These are phyloP conservation scores for Acropora yongei DNA, from an alignment of 64 coral and sea anemone species.

Conservation along the genomic window DNA sequence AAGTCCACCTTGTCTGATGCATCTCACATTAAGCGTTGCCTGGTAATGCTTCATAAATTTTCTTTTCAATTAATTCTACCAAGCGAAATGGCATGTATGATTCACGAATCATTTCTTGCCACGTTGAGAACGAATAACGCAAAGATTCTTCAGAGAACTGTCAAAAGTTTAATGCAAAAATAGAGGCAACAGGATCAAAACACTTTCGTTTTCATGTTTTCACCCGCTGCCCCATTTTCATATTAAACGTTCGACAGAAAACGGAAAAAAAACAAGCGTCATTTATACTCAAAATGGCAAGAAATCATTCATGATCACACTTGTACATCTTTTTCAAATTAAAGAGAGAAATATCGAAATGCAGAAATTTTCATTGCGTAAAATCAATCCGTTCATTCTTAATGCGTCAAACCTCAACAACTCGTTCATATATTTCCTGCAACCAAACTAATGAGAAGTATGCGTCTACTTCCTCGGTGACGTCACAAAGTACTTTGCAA, in stretches of 20 bases:
- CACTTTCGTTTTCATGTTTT: neutral
- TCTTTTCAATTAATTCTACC: no score
- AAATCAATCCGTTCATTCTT: no score
- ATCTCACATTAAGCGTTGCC: neutral
- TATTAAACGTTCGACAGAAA: neutral
- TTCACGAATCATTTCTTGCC: no score
- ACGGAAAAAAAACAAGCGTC: neutral
- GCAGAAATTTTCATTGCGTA: no score
- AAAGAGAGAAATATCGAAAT: no score
- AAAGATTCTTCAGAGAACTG: neutral
- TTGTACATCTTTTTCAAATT: no score
- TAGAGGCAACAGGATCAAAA: neutral
- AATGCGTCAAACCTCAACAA: no score
- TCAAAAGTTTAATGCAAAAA: neutral
- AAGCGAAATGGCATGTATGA: no score
- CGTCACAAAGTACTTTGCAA: no score
- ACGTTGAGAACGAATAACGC: neutral
- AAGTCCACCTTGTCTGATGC: neutral
- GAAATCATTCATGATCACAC: neutral
- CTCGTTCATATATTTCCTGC: no score
- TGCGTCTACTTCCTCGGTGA: no score
- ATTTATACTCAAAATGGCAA: neutral
- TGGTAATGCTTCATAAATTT: neutral
- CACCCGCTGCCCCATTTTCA: neutral
- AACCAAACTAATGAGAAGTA: no score